Evolutionary conservation across 2,888 invertebrate species (phyloP).

Genomic region (Plemyria rubiginata): DNA sequence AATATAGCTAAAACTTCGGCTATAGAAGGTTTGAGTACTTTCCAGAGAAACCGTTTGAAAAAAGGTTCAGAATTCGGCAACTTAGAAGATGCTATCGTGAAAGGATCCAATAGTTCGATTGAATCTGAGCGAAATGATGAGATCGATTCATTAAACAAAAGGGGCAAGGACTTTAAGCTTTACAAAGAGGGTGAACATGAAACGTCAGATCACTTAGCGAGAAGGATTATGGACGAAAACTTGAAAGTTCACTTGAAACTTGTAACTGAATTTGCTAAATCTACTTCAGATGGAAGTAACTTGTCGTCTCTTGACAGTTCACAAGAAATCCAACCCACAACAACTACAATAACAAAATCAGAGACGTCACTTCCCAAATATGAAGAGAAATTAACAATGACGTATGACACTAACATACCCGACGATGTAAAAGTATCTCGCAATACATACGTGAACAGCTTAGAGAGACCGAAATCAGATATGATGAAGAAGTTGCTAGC

Average conservation of each 20-base stretch:
- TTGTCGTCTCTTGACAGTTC: slow-evolving; percentile 73
- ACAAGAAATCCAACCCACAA: slow-evolving; percentile 58
- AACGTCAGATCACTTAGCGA: slow-evolving; percentile 76
- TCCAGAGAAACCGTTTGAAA: slow-evolving; percentile 88
- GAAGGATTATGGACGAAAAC: slow-evolving; percentile 79
- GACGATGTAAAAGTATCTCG: slow-evolving; percentile 87
- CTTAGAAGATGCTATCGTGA: slow-evolving; percentile 90
- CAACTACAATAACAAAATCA: slow-evolving; percentile 47
- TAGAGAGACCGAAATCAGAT: slow-evolving; percentile 87
- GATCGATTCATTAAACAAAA: slow-evolving; percentile 51
- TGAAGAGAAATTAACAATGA: slow-evolving; percentile 75
- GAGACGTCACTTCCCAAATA: slow-evolving; percentile 65
- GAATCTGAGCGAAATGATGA: slow-evolving; percentile 72
- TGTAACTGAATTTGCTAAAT: slow-evolving; percentile 79
- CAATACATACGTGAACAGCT: slow-evolving; percentile 84
- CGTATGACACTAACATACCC: slow-evolving; percentile 86
- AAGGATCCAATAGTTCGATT: slow-evolving; percentile 77
- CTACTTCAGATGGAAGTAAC: slow-evolving; percentile 77
- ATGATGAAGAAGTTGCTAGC: slow-evolving; percentile 85
- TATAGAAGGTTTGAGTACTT: slow-evolving; percentile 87
- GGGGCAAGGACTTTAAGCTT: slow-evolving; percentile 57
- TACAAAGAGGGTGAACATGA: slow-evolving; percentile 67
- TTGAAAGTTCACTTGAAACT: slow-evolving; percentile 79
- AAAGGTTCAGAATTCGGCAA: slow-evolving; percentile 91
- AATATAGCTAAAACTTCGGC: slow-evolving; percentile 81